phyloP scores from a whole-genome alignment of 2,797 vertebrate species.

The Kryptopterus vitreolus region DNA sequence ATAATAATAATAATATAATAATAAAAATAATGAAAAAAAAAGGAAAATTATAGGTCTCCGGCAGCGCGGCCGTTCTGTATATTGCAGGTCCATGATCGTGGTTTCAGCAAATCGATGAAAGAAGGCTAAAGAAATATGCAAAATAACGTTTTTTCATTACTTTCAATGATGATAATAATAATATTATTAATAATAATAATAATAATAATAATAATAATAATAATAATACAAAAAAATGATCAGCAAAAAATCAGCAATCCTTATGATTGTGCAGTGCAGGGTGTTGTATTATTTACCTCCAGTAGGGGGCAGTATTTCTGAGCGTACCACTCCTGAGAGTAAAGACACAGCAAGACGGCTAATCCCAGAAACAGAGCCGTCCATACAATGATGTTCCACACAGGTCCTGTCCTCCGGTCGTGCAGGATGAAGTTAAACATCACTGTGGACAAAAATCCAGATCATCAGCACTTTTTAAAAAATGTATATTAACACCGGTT shows the following conservation, averaged over 20 bases:
- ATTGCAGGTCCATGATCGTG: conserved; percentile 4
- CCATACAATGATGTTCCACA: conserved; percentile 98
- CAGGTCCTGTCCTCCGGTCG: conserved; percentile 87
- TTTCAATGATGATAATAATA: too few species aligned
- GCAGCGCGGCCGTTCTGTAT: background rate
- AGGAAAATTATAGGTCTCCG: too few species aligned
- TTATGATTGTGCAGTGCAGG: background rate
- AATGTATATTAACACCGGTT: background rate
- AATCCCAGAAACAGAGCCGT: conserved; percentile 90
- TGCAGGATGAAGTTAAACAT: conserved; percentile 95
- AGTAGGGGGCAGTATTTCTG: conserved; percentile 85
- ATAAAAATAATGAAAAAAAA: too few species aligned
- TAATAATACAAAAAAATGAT: too few species aligned
- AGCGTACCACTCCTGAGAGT: conserved; percentile 97
- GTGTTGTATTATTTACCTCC: conserved; percentile 71
- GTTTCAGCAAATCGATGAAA: conserved; percentile 1
- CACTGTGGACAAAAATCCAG: conserved; percentile 67
- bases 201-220: too few species aligned
- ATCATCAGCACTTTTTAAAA: conserved; percentile 36
- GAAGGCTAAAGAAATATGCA: background rate
- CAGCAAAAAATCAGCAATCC: background rate
- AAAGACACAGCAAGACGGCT: conserved; percentile 89
- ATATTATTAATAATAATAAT: too few species aligned
- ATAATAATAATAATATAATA: too few species aligned
- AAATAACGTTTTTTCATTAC: too few species aligned